These are phyloP conservation scores for Apis dorsata DNA, from an alignment of 1,140 invertebrate genomes.

Conservation along the genomic window DNA sequence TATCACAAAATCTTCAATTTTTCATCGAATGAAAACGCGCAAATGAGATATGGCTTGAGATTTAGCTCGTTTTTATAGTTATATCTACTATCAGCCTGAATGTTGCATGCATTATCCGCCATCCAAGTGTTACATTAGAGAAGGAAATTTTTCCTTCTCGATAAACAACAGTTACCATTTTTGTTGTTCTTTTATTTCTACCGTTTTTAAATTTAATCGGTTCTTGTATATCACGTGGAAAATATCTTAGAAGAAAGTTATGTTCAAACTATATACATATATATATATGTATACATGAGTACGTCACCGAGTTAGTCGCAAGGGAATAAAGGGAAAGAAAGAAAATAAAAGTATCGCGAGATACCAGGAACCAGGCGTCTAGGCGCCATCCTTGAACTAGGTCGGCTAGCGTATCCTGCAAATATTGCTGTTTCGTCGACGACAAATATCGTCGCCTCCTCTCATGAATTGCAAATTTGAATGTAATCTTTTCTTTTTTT, in stretches of 20 bases:
- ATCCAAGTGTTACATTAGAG: neutral
- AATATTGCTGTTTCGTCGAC: conserved; percentile 47
- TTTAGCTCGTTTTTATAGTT: no score
- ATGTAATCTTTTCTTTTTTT: conserved; percentile 32
- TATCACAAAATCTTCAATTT: no score
- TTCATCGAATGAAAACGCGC: no score
- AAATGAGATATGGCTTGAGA: no score
- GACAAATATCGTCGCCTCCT: conserved; percentile 42
- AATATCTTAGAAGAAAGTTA: neutral
- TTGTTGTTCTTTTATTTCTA: neutral
- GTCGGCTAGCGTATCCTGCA: conserved; percentile 52
- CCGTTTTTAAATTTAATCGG: neutral
- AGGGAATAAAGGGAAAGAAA: neutral
- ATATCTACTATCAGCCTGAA: no score
- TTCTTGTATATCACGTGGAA: neutral
- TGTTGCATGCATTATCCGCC: no score
- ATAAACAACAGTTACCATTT: neutral
- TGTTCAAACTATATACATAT: neutral
- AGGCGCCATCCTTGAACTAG: conserved; percentile 53
- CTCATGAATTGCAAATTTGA: conserved; percentile 60
- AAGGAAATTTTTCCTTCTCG: no score
- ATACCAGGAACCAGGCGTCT: neutral
- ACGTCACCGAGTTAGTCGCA: neutral
- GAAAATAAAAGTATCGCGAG: neutral
- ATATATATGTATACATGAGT: neutral